Evolutionary conservation across 1,140 invertebrate genomes (phyloP).

Genomic region (Calephelis virginiensis): DNA sequence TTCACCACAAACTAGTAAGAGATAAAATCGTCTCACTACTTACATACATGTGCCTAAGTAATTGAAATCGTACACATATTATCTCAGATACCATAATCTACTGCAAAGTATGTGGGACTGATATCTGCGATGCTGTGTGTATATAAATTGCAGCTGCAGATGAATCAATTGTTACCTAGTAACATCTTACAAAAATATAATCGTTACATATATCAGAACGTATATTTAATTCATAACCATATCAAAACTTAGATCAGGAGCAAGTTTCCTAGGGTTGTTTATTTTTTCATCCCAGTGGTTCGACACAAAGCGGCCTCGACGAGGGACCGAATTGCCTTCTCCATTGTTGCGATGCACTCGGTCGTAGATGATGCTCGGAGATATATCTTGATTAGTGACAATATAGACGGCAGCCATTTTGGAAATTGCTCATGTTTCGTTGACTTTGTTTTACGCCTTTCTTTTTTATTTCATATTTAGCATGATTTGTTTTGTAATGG

Average conservation of each 20-base stretch:
- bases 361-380: slow-evolving; percentile 20
- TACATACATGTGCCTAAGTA: no score
- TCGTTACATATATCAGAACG: background rate
- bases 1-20: no score
- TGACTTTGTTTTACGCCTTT: slow-evolving; percentile 13
- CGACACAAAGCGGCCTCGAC: slow-evolving; percentile 9
- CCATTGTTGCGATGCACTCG: slow-evolving; percentile 24
- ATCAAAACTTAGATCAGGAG: background rate
- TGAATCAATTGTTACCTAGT: background rate
- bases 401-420: slow-evolving; percentile 17
- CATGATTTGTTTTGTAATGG: background rate
- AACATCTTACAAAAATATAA: no score
- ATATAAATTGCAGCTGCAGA: no score
- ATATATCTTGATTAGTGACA: slow-evolving; percentile 24
- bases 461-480: background rate
- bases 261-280: slow-evolving; percentile 15
- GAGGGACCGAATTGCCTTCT: slow-evolving; percentile 20
- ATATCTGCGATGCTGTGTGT: no score
- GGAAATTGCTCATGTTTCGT: slow-evolving; percentile 17
- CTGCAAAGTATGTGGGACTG: no score
- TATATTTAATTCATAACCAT: background rate
- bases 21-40: no score
- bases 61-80: no score
- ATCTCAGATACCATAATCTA: no score
- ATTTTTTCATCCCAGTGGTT: slow-evolving; percentile 20